These are phyloP conservation scores for Athripsodes cinereus DNA, from an alignment of 2,888 invertebrate species.

Conservation along the genomic window DNA sequence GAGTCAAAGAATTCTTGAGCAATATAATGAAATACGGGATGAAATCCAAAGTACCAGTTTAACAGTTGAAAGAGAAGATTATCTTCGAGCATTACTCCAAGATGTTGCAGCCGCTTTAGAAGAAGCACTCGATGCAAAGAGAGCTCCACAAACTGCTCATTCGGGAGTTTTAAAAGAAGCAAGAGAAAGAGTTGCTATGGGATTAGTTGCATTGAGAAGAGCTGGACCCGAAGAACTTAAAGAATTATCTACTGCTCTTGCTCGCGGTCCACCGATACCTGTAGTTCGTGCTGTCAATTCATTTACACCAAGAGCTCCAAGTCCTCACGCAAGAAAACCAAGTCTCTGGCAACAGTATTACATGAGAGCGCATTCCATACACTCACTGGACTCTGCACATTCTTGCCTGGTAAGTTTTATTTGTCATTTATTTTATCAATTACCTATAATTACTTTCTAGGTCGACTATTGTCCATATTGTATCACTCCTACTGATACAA, in stretches of 20 bases:
- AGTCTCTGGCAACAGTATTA: constrained; percentile 26
- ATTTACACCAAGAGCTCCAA: constrained; percentile 14
- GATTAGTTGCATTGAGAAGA: constrained; percentile 22
- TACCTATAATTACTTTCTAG: no score
- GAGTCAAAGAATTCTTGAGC: constrained; percentile 7
- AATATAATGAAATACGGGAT: constrained; percentile 9
- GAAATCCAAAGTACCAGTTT: constrained; percentile 17
- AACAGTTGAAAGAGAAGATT: constrained; percentile 20
- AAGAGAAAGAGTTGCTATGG: constrained; percentile 22
- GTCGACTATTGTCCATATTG: no score
- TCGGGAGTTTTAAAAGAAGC: constrained; percentile 23
- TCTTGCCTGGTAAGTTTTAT: constrained; percentile 21
- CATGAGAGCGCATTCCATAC: constrained; percentile 20
- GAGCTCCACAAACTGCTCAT: constrained; percentile 14
- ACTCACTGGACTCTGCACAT: constrained; percentile 18
- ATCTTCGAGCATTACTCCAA: constrained; percentile 22
- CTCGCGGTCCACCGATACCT: constrained; percentile 21
- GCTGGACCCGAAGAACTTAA: constrained; percentile 23
- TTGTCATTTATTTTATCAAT: no score
- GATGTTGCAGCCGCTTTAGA: constrained; percentile 25
- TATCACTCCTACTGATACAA: no score
- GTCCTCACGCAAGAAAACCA: constrained; percentile 23
- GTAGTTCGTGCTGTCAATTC: constrained; percentile 9
- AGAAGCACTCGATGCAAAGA: constrained; percentile 19
- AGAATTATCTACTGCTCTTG: constrained; percentile 19